These are phyloP conservation scores for Ia io DNA, from an alignment of 2,113 vertebrate species.

Conservation along the genomic window DNA sequence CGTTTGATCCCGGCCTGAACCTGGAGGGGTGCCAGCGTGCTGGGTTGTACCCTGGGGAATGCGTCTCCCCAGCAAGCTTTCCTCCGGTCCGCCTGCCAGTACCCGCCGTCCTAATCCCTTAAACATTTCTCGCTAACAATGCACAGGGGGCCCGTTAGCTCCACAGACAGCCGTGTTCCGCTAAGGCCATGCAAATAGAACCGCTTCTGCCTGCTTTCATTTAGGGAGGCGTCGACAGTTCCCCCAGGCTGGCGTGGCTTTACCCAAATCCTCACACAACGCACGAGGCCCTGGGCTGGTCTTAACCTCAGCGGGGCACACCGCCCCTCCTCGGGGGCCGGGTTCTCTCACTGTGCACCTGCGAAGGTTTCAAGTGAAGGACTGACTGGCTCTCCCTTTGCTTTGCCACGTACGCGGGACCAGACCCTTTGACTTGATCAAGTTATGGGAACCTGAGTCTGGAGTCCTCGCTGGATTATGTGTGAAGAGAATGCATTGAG, in stretches of 20 bases:
- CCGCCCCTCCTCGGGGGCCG: accelerated
- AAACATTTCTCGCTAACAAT: constrained; percentile 59
- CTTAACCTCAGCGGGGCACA: not conserved
- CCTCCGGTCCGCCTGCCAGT: constrained; percentile 50
- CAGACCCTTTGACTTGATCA: not conserved
- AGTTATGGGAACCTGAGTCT: not conserved
- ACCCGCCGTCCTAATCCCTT: constrained; percentile 31
- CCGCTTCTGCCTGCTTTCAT: constrained; percentile 50
- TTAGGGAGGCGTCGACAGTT: constrained; percentile 2
- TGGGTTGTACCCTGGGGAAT: constrained; percentile 45
- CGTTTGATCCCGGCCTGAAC: constrained; percentile 32
- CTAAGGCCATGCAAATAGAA: constrained; percentile 46
- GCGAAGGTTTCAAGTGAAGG: not conserved
- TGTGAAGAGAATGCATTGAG: not conserved
- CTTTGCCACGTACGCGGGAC: not conserved
- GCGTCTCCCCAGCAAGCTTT: constrained; percentile 52
- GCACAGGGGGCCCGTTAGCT: constrained; percentile 23
- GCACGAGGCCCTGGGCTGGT: not conserved
- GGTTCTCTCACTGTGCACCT: not conserved
- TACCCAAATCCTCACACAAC: constrained; percentile 20
- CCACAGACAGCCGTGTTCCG: constrained; percentile 10
- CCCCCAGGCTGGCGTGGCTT: not conserved
- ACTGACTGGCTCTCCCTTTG: not conserved
- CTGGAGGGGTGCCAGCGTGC: constrained; percentile 43
- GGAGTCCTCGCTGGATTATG: not conserved